Evolutionary conservation across 2,113 vertebrate genomes (phyloP).

Genomic region (Heterotis niloticus): DNA sequence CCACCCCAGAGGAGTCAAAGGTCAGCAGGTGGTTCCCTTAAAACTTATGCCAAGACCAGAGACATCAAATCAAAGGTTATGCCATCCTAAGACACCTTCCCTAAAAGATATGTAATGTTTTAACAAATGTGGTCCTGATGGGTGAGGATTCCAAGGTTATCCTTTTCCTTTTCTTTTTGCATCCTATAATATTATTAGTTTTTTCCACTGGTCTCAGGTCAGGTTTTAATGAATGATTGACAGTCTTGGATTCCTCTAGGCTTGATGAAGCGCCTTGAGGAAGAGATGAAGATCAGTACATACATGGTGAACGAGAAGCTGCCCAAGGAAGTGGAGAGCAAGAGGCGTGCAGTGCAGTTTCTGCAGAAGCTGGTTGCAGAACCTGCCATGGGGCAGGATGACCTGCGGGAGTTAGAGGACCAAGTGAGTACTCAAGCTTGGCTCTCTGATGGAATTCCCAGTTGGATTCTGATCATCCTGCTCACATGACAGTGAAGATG

Average conservation of each 20-base stretch:
- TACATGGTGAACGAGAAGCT: constrained; percentile 90
- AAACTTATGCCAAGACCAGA: too few relatives aligned
- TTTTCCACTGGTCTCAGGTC: background rate
- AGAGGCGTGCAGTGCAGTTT: constrained; percentile 72
- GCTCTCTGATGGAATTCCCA: background rate
- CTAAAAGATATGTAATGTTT: too few relatives aligned
- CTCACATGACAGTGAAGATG: background rate
- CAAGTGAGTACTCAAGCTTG: constrained; percentile 62
- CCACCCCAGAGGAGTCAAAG: too few relatives aligned
- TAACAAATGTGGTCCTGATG: too few relatives aligned
- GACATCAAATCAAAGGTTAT: too few relatives aligned
- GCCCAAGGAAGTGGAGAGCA: constrained; percentile 82
- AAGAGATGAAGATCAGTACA: constrained; percentile 90
- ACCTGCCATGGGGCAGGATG: constrained; percentile 83
- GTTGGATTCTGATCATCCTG: too few relatives aligned
- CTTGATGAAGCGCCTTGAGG: constrained; percentile 89
- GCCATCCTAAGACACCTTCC: too few relatives aligned
- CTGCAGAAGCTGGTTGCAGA: constrained; percentile 84
- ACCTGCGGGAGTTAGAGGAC: constrained; percentile 77
- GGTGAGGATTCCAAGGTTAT: too few relatives aligned
- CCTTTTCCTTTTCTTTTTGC: too few relatives aligned
- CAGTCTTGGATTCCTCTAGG: constrained; percentile 62
- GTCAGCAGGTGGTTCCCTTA: too few relatives aligned
- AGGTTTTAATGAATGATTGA: too few relatives aligned
- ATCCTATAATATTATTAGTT: background rate